phyloP scores from a whole-genome alignment of 1,140 invertebrate genomes.

The Brachionus rubens region DNA sequence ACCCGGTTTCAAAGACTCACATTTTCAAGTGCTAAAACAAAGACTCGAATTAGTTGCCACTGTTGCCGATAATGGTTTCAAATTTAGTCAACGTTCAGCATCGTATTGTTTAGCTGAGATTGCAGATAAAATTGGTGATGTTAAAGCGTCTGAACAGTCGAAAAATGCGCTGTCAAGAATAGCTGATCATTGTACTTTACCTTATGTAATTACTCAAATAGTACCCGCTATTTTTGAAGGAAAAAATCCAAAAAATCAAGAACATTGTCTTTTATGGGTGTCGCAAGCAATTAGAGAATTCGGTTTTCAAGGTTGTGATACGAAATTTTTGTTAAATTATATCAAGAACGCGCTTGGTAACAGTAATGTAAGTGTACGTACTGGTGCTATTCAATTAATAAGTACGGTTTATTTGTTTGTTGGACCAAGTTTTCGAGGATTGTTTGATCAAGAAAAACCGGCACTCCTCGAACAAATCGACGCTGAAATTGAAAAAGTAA shows the following conservation, averaged over 20 bases:
- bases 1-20: constrained; percentile 85
- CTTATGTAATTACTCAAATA: constrained; percentile 67
- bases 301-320: constrained; percentile 73
- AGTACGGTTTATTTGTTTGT: constrained; percentile 77
- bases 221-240: constrained; percentile 68
- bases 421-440: constrained; percentile 69
- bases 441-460: constrained; percentile 82
- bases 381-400: constrained; percentile 68
- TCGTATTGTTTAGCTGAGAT: constrained; percentile 74
- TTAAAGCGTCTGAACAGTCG: constrained; percentile 71
- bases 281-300: constrained; percentile 75
- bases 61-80: constrained; percentile 70
- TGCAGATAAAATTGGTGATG: constrained; percentile 78
- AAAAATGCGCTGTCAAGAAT: constrained; percentile 71
- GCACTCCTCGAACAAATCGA: constrained; percentile 79
- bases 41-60: constrained; percentile 74
- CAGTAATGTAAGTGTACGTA: constrained; percentile 77
- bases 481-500: constrained; percentile 75
- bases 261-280: constrained; percentile 77
- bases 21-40: constrained; percentile 84
- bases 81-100: constrained; percentile 67
- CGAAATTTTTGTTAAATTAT: constrained; percentile 74
- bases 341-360: constrained; percentile 77
- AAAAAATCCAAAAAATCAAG: constrained; percentile 85
- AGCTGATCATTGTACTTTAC: constrained; percentile 73